phyloP scores from a whole-genome alignment of 2,113 vertebrate genomes.

The Anolis carolinensis region DNA sequence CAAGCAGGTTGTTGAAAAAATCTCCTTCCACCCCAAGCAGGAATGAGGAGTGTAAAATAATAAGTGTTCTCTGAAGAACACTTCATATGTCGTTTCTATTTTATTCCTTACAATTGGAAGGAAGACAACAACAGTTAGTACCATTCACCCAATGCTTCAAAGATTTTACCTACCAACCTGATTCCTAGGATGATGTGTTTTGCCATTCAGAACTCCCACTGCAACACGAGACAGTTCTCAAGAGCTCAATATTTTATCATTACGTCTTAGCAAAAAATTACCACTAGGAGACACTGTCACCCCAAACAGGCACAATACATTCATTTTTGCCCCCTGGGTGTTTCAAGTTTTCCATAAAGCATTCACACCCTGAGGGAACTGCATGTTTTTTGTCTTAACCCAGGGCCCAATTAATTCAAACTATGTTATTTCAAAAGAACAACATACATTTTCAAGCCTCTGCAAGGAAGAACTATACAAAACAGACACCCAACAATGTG shows the following conservation, averaged over 20 bases:
- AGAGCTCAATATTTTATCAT: neutral
- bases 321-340: neutral
- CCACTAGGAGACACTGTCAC: neutral
- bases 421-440: neutral
- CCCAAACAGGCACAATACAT: neutral
- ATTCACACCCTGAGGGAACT: neutral
- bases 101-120: neutral
- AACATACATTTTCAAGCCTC: neutral
- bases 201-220: neutral
- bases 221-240: neutral
- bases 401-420: too few relatives aligned
- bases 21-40: too few relatives aligned
- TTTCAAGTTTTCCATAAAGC: neutral
- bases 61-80: too few relatives aligned
- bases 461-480: neutral
- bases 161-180: neutral
- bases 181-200: neutral
- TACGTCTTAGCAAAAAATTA: neutral
- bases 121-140: too few relatives aligned
- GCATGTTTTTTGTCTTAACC: neutral
- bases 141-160: neutral
- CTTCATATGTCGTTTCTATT: neutral
- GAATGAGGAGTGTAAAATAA: accelerated
- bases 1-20: too few relatives aligned
- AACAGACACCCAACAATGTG: neutral